Conservation (phyloP, 2,113 vertebrate genomes). For the Lepus timidus region DNA sequence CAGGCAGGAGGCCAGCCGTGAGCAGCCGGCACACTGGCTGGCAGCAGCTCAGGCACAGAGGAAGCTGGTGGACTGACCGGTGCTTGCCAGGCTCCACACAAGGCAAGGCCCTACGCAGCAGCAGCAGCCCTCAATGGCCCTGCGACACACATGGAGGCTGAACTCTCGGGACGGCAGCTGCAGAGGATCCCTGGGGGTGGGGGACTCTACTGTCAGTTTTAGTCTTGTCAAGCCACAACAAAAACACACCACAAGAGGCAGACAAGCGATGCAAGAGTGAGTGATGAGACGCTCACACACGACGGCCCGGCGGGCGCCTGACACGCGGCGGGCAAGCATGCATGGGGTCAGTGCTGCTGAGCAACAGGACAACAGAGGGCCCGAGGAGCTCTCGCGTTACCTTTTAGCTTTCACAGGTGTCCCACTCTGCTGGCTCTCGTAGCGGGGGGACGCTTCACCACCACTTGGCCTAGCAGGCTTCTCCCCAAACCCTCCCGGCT, state of each 20-base stretch:
- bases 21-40: neutral
- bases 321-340: slow-evolving; percentile 16
- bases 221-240: slow-evolving; percentile 31
- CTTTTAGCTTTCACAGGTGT: slow-evolving; percentile 92
- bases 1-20: neutral
- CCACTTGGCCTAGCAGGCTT: slow-evolving; percentile 90
- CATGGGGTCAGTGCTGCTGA: slow-evolving; percentile 40
- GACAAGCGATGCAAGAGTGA: neutral
- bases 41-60: neutral
- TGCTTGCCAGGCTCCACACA: neutral
- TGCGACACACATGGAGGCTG: neutral
- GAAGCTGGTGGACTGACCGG: fast-evolving
- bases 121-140: neutral
- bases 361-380: neutral
- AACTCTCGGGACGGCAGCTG: neutral
- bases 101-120: neutral
- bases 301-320: neutral
- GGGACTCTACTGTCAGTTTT: neutral
- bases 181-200: fast-evolving
- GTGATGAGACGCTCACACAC: neutral
- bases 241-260: neutral
- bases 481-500: slow-evolving; percentile 90
- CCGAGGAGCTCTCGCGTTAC: slow-evolving; percentile 83
- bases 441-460: slow-evolving; percentile 88
- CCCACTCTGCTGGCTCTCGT: slow-evolving; percentile 93